These are phyloP conservation scores for Agonum fuliginosum DNA, from an alignment of 2,888 invertebrate genomes.

Conservation along the genomic window DNA sequence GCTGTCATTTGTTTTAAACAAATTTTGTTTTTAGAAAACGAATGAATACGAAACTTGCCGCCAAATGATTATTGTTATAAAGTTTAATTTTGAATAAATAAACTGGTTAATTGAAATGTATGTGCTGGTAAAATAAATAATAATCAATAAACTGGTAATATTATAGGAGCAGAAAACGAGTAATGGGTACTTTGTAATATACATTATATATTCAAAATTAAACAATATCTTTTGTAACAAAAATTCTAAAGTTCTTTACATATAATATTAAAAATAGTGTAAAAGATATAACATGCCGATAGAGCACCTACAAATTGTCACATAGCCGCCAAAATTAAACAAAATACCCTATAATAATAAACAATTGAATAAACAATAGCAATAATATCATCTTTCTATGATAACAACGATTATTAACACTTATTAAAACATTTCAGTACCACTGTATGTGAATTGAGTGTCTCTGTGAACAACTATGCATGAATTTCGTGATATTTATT, in stretches of 20 bases:
- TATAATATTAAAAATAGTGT: constrained; percentile 68
- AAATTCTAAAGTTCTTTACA: constrained; percentile 69
- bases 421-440: constrained; percentile 65
- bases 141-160: background rate
- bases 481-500: constrained; percentile 33
- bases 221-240: constrained; percentile 70
- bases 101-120: too few species aligned
- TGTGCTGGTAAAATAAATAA: background rate
- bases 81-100: too few species aligned
- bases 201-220: constrained; percentile 69
- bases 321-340: constrained; percentile 58
- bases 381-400: constrained; percentile 63
- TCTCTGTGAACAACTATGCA: constrained; percentile 33
- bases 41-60: background rate
- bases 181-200: constrained; percentile 64
- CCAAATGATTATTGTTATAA: too few species aligned
- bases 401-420: constrained; percentile 71
- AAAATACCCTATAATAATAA: constrained; percentile 69
- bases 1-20: background rate
- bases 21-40: background rate
- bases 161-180: background rate
- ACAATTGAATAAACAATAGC: constrained; percentile 72
- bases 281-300: constrained; percentile 67
- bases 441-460: constrained; percentile 43
- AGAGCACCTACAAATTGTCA: constrained; percentile 66